Base-by-base conservation (phyloP, 2,888 invertebrate species). In the Maniola hyperantus region DNA sequence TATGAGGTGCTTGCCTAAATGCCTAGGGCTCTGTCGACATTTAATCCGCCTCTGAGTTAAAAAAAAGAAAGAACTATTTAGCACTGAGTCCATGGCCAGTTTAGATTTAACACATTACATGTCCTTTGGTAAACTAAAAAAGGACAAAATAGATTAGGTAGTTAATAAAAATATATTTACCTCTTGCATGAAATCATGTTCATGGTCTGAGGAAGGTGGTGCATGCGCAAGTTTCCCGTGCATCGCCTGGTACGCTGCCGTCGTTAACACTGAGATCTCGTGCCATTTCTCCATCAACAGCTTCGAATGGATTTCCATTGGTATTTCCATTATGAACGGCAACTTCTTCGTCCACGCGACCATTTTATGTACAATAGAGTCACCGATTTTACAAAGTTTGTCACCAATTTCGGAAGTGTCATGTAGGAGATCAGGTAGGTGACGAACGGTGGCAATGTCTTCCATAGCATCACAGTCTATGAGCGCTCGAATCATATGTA, bases 291-390 rank as follows among this genome's bases (percentile, higher is more conserved):
- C 98, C 83, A 99, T 99, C 81, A 99, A 93, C 77, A 99, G 94
- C 92, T 97, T 96, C 72, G 99, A 99, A 89, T 98, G 98, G 76
- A 97, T 97, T 91, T 98, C 97, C 80, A 99, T 97, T 63, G 99
- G 99, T 77, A 99, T 95, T 91, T 99, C 98, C 88, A 96, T 94
- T 88, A 99, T 99, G 92, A 99, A 99, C 67, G 99, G 99, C 89
- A 99, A 93, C 91, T 98, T 96, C 91, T 99, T 99, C 80, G 99
- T 99, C 99, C 99, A 99, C 89, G 98, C 98, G 75, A 99, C 99
- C 93, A 99, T 95, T 93, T 99, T 98, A 93, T 97, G 98, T 67
- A 99, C 99, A 81, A 99, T 99, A 75, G 98, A 98, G 93, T 99
- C 99, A 63, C 99, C 99, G 82, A 99, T 97, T 90, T 97, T 97